Evolutionary conservation across 2,113 vertebrate genomes (phyloP).

Genomic region (Psittacula cyanocephala): DNA sequence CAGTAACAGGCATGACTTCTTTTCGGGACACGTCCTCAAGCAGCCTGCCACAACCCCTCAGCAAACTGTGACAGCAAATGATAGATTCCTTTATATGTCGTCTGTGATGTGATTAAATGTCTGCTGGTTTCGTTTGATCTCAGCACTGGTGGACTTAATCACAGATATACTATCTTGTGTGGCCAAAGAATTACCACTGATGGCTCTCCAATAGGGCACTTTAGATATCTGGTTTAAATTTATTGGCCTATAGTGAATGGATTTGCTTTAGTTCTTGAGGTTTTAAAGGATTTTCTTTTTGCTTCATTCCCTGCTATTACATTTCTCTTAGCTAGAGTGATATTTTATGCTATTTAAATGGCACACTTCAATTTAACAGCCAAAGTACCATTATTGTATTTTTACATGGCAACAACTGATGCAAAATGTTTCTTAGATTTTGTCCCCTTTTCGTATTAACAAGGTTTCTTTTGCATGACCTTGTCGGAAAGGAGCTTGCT

Average conservation of each 20-base stretch:
- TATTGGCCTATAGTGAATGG: neutral
- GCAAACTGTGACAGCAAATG: slow-evolving; percentile 3
- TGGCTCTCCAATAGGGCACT: neutral
- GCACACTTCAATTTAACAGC: neutral
- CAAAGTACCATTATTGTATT: neutral
- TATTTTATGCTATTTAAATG: neutral
- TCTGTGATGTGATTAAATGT: neutral
- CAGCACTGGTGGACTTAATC: neutral
- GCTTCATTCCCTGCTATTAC: neutral
- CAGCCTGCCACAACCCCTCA: neutral
- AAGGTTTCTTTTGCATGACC: neutral
- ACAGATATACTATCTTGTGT: neutral
- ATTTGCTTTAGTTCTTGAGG: neutral
- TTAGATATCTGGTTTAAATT: neutral
- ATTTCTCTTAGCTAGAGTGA: neutral
- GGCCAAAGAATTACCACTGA: neutral
- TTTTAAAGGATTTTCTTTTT: slow-evolving; percentile 18
- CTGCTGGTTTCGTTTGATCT: slow-evolving; percentile 6
- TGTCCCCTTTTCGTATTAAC: neutral
- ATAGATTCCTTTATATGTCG: neutral
- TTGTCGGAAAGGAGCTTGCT: neutral
- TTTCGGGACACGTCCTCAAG: neutral
- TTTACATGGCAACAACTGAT: neutral
- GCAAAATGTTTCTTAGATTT: neutral
- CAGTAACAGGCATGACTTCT: neutral